Percentiles rank a stretch among this genome's conserved stretches.
These are phyloP conservation scores for Hippopotamyrus pictus DNA, from an alignment of 2,797 vertebrate species.

Conservation along the genomic window DNA sequence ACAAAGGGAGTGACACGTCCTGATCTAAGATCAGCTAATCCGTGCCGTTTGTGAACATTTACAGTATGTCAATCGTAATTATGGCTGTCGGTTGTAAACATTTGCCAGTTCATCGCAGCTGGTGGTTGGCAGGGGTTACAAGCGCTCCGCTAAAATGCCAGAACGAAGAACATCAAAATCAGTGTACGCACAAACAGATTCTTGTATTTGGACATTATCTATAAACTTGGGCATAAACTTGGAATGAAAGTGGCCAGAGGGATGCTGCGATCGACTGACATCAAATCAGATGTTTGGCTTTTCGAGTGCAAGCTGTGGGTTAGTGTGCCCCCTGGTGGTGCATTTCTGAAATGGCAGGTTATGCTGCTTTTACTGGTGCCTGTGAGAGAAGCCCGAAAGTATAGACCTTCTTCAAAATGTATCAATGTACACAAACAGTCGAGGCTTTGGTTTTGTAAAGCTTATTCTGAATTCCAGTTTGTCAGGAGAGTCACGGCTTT, in stretches of 20 bases:
- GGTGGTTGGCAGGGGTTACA: neutral
- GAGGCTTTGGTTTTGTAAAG: neutral
- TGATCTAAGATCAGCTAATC: neutral
- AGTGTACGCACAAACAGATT: neutral
- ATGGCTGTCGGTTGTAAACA: neutral
- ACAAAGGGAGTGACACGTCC: neutral
- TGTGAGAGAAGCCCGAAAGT: neutral
- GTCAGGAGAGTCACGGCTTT: too few relatives aligned
- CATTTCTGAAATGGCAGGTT: neutral
- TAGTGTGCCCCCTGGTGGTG: conserved; percentile 35
- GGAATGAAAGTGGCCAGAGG: neutral
- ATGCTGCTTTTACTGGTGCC: neutral
- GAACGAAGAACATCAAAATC: neutral
- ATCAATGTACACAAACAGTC: neutral
- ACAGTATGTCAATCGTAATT: neutral
- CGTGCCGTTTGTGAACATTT: neutral
- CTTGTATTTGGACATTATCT: neutral
- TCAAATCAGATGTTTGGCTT: neutral
- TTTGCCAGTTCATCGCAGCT: neutral
- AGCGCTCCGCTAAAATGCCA: neutral
- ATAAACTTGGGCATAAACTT: neutral
- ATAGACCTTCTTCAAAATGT: neutral
- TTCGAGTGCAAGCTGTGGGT: neutral
- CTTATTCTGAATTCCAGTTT: neutral
- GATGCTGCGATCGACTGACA: neutral